Base-by-base conservation (phyloP, 2,888 invertebrate species). In the Peribatodes rhomboidaria region DNA sequence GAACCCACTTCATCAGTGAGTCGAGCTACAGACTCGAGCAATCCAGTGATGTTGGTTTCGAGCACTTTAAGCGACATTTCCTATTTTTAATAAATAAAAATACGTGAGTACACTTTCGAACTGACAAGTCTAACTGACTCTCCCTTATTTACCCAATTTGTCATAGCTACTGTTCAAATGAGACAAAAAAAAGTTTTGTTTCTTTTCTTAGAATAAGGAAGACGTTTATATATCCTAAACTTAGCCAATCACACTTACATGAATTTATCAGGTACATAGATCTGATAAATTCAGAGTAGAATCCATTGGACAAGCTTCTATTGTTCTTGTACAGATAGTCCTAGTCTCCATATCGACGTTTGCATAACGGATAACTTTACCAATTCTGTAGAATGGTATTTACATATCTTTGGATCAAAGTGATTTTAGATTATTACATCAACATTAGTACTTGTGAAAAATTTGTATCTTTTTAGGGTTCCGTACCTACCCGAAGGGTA, bases 161-260 rank as follows among this genome's bases (percentile, higher is more conserved):
- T n/a, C n/a, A n/a, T n/a, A n/a, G n/a, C n/a, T n/a, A n/a, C n/a
- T n/a, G n/a, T n/a, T n/a, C 6, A 4, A 13, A n/a, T 13, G 2
- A 13, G 13, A 37, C n/a, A 3, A 2, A 2, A 8, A 7, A 10
- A 9, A 33, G 1, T 1, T 42, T 8, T 1, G 13, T 1, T 1
- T 39, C 8, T 33, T 31, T 58, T 37, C 41, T 2, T 16, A 11
- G 37, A 41, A 59, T 42, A 59, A 42, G 57, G 37, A 39, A 50
- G 50, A 42, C 10, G 31, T 52, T 42, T 33, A 18, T 33, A 18
- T 20, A 31, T 39, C 58, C 59, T 20, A 58, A 59, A 59, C 47
- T 47, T 39, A 37, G 13, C 7, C 57, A 47, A 57, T 47, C 46
- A 33, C 16, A 31, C 37, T 52, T 31, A 35, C 9, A 3, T 39